A percentile compares a stretch with the other conserved stretches of the same genome.
phyloP scores from a whole-genome alignment of 2,888 invertebrate species.

The Sinodicranocentrus sp. region DNA sequence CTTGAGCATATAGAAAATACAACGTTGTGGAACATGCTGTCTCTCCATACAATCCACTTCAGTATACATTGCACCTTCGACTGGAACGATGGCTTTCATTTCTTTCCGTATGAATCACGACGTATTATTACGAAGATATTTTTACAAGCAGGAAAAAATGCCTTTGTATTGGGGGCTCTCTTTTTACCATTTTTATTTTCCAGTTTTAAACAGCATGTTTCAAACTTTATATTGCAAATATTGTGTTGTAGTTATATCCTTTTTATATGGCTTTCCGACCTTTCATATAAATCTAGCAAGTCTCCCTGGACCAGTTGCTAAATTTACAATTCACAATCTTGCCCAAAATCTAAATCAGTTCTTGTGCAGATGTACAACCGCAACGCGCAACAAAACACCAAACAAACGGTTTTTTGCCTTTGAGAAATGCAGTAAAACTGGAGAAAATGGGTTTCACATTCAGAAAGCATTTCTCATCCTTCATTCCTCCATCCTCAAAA shows the following conservation, averaged over 20 bases:
- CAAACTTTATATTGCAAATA: no score
- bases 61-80: neutral
- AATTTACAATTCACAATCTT: conserved; percentile 58
- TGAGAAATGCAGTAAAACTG: conserved; percentile 15
- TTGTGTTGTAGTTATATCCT: no score
- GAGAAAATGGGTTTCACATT: conserved; percentile 1
- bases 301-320: conserved; percentile 63
- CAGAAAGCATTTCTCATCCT: conserved; percentile 24
- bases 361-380: conserved; percentile 62
- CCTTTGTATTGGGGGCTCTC: no score
- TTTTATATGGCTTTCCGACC: no score
- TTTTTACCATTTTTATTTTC: no score
- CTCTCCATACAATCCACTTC: conserved; percentile 14
- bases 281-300: conserved; percentile 5
- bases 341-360: conserved; percentile 59
- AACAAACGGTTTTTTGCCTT: conserved; percentile 39
- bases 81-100: neutral
- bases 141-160: no score
- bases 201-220: no score
- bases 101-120: neutral
- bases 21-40: neutral
- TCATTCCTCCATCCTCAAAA: conserved; percentile 31
- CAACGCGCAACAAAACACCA: conserved; percentile 55
- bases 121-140: no score
- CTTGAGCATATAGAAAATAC: no score